phyloP scores from a whole-genome alignment of 2,113 vertebrate genomes.

The Conger conger region DNA sequence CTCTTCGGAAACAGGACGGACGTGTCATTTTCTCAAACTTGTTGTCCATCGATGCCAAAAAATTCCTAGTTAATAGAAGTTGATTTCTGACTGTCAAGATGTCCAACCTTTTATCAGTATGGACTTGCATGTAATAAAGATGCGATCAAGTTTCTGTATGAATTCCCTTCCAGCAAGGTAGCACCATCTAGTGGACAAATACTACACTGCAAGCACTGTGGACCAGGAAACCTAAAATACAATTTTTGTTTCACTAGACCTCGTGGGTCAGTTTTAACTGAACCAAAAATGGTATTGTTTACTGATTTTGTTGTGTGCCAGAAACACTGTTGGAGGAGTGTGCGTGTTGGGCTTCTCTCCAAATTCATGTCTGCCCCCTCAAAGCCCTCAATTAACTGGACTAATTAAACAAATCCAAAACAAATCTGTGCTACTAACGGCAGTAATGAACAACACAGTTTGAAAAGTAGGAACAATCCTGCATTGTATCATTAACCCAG shows the following conservation, averaged over 20 bases:
- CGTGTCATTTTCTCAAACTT: neutral
- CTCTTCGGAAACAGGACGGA: slow-evolving; percentile 26
- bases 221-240: neutral
- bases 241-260: neutral
- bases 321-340: too few relatives aligned
- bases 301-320: too few relatives aligned
- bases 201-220: neutral
- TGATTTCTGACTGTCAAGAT: neutral
- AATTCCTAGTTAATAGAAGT: neutral
- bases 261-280: neutral
- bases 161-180: neutral
- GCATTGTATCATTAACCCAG: too few relatives aligned
- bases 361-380: too few relatives aligned
- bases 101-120: neutral
- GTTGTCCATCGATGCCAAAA: neutral
- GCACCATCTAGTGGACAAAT: slow-evolving; percentile 1
- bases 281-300: neutral
- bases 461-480: too few relatives aligned
- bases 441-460: too few relatives aligned
- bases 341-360: too few relatives aligned
- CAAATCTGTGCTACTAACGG: too few relatives aligned
- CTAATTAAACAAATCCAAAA: too few relatives aligned
- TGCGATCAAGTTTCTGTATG: neutral
- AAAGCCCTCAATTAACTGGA: too few relatives aligned
- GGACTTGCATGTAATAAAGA: neutral